Evolutionary conservation across 2,888 invertebrate species (phyloP), one percentile per base, ranked within the genome.

Genomic region (Chymomyza fuscimana): DNA sequence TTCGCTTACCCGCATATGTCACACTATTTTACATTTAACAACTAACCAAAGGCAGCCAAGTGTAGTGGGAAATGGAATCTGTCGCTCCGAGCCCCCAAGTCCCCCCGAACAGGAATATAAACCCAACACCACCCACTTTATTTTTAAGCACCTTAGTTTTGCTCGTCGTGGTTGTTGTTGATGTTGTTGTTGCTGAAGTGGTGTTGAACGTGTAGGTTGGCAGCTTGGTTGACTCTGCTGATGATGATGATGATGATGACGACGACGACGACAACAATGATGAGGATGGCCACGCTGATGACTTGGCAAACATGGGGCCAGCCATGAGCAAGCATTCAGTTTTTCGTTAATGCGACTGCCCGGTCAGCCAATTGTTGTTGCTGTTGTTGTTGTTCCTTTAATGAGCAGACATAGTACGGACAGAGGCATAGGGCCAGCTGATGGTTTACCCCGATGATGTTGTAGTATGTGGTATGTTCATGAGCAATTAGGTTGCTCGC

Each of bases 1-100:
- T 82, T 73, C 70, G 77, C 73, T 78, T 74, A 69, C 86, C 86
- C 87, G 87, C 87, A 84, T 87, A 71, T 83, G 83, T 83, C 86
- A 86, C 86, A 76, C 76, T 65, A 79, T 80, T 82, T 82, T 76
- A 78, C 85, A 77, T 76, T 76, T 68, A 68, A 75, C 72, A 61
- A 66, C 71, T 65, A 73, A 77, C 54, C 67, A 36, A 36, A 60
- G 60, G 12, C 60, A 60, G 60, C 60, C 60, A 60, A 60, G 60
- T 60, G 60, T 60, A 32, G 60, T n/a, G 7, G 40, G 12, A 46
- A 12, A 12, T 46, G 40, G 40, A 46, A 46, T n/a, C 54, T 16
- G n/a, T n/a, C 22, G 16, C 10, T 72, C 54, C 15, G 46, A 22
- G 54, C 22, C 25, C 25, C 29, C 40, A 60, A 36, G 40, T 52